These are phyloP conservation scores for Charanyca ferruginea DNA, from an alignment of 2,888 invertebrate species.

Conservation along the genomic window DNA sequence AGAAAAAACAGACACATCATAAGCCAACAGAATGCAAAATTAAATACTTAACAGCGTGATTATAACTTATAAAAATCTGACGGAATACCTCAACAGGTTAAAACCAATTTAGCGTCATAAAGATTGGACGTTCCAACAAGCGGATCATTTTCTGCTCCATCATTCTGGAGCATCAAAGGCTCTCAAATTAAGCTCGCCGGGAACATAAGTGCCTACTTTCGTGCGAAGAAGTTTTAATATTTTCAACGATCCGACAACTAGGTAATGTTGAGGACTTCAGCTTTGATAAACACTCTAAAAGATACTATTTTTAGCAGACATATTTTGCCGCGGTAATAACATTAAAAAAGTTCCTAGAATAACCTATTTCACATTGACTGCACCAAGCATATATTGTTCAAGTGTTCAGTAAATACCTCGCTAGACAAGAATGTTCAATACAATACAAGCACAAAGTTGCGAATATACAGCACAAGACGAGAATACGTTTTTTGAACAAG, in stretches of 20 bases:
- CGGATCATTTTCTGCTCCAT: conserved; percentile 78
- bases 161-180: conserved; percentile 75
- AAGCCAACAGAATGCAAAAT: neutral
- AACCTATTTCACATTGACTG: neutral
- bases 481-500: conserved; percentile 33
- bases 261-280: conserved; percentile 28
- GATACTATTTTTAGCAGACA: neutral
- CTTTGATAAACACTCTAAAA: conserved; percentile 19
- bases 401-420: neutral
- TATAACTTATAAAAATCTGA: conserved; percentile 38
- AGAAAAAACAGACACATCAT: too few relatives aligned
- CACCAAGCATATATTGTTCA: conserved; percentile 8
- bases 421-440: conserved; percentile 37
- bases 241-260: conserved; percentile 32
- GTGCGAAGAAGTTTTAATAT: conserved; percentile 66
- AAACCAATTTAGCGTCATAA: conserved; percentile 73
- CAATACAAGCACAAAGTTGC: conserved; percentile 39
- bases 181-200: conserved; percentile 74
- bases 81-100: conserved; percentile 70
- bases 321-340: neutral
- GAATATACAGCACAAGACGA: conserved; percentile 28
- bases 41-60: neutral
- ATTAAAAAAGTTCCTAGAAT: neutral
- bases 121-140: conserved; percentile 70
- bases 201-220: conserved; percentile 72